Evolutionary conservation across 2,113 vertebrate species (phyloP), one percentile per base, ranked within the genome.

Genomic region (human): DNA sequence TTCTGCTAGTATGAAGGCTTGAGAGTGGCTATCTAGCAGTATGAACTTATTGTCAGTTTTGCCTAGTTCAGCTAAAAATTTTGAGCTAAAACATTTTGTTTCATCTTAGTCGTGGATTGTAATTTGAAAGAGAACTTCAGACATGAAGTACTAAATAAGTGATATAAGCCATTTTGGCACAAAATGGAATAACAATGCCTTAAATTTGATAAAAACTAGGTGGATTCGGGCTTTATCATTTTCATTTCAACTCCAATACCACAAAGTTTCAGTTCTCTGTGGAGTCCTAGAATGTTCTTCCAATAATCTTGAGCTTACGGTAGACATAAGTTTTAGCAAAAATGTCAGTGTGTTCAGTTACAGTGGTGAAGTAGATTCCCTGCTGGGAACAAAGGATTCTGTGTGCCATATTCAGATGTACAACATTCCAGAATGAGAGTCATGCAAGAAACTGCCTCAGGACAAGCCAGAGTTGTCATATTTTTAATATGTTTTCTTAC

Each of bases 341-440:
- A 97, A 80, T 90, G 59, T 84, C 25, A 50, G 22, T 96, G 88
- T 76, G 6, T 73, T 57, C 48, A 55, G 4, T 85, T 94, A 22
- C 22, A 90, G 3, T 59, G 25, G 68, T 79, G 23, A 82, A 94
- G 32, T 89, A 57, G 52, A 73, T 40, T 76, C 66, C 83, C 76
- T 95, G 59, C 23, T 66, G 20, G 72, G 61, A 92, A 97, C 96
- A 97, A 91, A 97, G 73, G 89, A 13, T 35, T 84, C 72, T 95
- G 27, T 93, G 90, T 96, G 32, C 30, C 66, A 27, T 3, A 76
- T 43, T 95, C 80, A 97, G 89, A 96, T 85, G 55, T 32, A 72
- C 57, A 66, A n/a, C 90, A 94, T 97, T 96, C 81, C 96, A 90
- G 91, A 92, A 80, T 94, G 64, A 64, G 50, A 75, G 20, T 75